Conservation (phyloP, 2,797 vertebrate species). For the Argyrosomus regius region DNA sequence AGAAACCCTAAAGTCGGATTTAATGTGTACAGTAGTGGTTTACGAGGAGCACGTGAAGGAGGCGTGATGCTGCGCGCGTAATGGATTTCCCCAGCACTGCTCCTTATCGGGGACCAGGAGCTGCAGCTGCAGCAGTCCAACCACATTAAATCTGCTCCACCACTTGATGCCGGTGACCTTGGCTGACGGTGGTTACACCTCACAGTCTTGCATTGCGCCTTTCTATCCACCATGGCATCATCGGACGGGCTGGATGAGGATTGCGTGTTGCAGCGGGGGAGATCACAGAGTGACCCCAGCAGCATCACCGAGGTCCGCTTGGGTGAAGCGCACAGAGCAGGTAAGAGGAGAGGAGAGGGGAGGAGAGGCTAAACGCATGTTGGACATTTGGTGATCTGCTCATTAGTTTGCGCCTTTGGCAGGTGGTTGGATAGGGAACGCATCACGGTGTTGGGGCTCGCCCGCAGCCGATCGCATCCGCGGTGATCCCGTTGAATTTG, state of each 20-base stretch:
- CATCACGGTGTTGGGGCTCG: constrained; percentile 11
- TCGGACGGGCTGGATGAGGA: constrained; percentile 88
- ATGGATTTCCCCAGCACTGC: constrained; percentile 75
- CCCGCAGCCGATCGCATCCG: constrained; percentile 19
- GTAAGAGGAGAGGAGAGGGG: constrained; percentile 74
- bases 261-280: constrained; percentile 90
- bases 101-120: constrained; percentile 63
- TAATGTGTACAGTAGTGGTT: background rate
- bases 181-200: constrained; percentile 68
- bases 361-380: background rate
- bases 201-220: constrained; percentile 1
- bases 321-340: constrained; percentile 87
- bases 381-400: constrained; percentile 31
- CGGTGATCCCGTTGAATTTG: constrained; percentile 46
- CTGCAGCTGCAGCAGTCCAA: constrained; percentile 65
- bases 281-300: constrained; percentile 97
- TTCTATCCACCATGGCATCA: constrained; percentile 88
- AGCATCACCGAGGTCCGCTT: constrained; percentile 91
- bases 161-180: constrained; percentile 82
- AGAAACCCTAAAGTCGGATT: background rate
- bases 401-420: background rate
- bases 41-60: constrained; percentile 63
- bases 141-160: constrained; percentile 52
- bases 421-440: background rate
- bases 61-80: constrained; percentile 71